These are phyloP conservation scores for Galbula dea DNA, from an alignment of 2,113 vertebrate species.

Conservation along the genomic window DNA sequence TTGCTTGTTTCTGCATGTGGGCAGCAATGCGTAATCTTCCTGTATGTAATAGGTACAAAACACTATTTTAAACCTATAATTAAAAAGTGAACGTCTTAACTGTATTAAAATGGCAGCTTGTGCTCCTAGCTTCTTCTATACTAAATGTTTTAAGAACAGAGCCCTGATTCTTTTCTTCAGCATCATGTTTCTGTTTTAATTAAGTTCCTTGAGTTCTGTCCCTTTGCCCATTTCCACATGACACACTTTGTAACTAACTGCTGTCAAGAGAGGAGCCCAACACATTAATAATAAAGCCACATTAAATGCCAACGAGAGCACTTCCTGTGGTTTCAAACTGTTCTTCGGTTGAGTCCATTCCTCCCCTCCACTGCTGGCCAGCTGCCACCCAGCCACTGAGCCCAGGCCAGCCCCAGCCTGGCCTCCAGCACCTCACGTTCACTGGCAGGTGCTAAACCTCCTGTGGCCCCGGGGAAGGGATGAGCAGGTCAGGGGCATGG, in stretches of 20 bases:
- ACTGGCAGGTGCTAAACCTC: not conserved
- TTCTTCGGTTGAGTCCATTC: not conserved
- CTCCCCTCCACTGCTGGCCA: not conserved
- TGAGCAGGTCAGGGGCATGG: accelerated
- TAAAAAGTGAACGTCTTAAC: slow-evolving; percentile 78
- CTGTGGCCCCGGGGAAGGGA: not conserved
- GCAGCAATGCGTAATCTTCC: slow-evolving; percentile 74
- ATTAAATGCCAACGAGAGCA: slow-evolving; percentile 65
- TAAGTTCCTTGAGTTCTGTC: slow-evolving; percentile 62
- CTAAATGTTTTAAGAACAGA: slow-evolving; percentile 78
- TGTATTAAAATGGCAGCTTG: slow-evolving; percentile 75
- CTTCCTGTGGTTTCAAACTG: not conserved
- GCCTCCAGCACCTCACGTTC: not conserved
- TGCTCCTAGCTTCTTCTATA: slow-evolving; percentile 75
- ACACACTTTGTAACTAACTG: slow-evolving; percentile 84
- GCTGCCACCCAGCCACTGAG: accelerated
- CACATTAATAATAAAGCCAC: slow-evolving; percentile 84
- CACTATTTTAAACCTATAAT: slow-evolving; percentile 71
- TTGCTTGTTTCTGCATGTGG: slow-evolving; percentile 89
- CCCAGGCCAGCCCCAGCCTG: not conserved
- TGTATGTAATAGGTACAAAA: slow-evolving; percentile 80
- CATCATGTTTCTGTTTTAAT: slow-evolving; percentile 74
- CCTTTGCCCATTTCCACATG: slow-evolving; percentile 66
- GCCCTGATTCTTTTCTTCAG: slow-evolving; percentile 66
- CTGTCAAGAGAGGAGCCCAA: slow-evolving; percentile 83